Evolutionary conservation across 2,797 vertebrate species (phyloP), one percentile per base, ranked within the genome.

Genomic region (Enteromius paludinosus): DNA sequence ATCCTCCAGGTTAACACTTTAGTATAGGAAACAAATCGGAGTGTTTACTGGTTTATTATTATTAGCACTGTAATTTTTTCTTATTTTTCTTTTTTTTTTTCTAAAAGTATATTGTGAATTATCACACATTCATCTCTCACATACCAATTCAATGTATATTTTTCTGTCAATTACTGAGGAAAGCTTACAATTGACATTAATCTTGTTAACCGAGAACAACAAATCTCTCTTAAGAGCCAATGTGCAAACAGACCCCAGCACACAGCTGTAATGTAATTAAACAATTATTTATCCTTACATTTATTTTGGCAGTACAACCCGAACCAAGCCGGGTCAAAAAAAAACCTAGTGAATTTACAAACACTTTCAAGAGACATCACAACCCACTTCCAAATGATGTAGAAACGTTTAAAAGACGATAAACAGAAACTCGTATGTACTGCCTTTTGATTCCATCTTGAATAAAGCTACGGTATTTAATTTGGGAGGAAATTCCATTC

Each of bases 361-460:
- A 65, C 28, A 47, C 30, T 47, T 77, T 77, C 59, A 77, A 47
- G 25, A 45, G 38, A 45, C 38, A 12, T 62, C 43, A 62, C 30
- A 11, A 75, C 43, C n/a, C 73, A 43, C n/a, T 59, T 61, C 18
- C 17, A 28, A 43, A 43, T 11, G 4, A 61, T 28, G n/a, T 2
- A 43, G 9, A 41, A 28, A 70, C 23, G 25, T 30, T 47, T 10
- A 68, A 43, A 43, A 23, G 38, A 9, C 1, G 14, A 11, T n/a
- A 41, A 41, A 74, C 12, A 15, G 72, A 38, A 62, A 14, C 61
- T 18, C 33, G 38, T 41, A 9, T 41, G 38, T 41, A 28, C 17
- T 47, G 23, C 69, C 69, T 71, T 71, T 71, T 11, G 15, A 71
- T 30, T 71, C 18, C 17, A 49, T 72, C 45, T 52, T 20, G 69